Evolutionary conservation across 1,140 invertebrate species (phyloP).

Genomic region (Bombyx mandarina): DNA sequence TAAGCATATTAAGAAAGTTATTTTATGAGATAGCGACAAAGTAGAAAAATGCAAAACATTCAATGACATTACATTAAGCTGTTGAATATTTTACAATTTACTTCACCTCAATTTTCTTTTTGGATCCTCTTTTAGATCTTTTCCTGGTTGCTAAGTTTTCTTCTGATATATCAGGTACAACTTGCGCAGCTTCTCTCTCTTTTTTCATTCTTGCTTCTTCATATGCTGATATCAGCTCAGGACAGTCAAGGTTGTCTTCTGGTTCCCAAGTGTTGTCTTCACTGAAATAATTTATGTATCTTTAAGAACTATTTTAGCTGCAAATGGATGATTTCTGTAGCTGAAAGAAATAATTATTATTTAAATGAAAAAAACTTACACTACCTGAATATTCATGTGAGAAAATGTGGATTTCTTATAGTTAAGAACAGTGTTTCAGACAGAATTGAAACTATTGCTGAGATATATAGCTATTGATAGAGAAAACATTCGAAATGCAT

Average conservation of each 20-base stretch:
- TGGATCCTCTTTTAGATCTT: conserved; percentile 36
- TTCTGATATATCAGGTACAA: conserved; percentile 17
- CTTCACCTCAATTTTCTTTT: conserved; percentile 49
- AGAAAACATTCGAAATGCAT: no score
- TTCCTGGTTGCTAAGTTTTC: conserved; percentile 28
- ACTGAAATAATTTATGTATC: conserved; percentile 35
- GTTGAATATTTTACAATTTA: neutral
- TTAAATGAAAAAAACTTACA: no score
- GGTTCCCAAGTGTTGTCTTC: conserved; percentile 92
- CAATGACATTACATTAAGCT: neutral
- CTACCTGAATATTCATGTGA: no score
- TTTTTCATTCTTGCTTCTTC: conserved; percentile 86
- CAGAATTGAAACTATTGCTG: no score
- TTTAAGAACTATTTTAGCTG: no score
- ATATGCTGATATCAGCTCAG: conserved; percentile 90
- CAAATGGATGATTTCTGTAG: no score
- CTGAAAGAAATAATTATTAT: no score
- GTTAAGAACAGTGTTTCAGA: no score
- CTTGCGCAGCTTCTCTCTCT: conserved; percentile 53
- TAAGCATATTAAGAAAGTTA: neutral
- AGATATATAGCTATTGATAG: no score
- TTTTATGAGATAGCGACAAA: neutral
- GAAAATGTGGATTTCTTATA: no score
- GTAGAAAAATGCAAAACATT: neutral
- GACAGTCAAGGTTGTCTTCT: conserved; percentile 93